Conservation (phyloP, 2,888 invertebrate genomes). For the Troides oblongomaculatus region DNA sequence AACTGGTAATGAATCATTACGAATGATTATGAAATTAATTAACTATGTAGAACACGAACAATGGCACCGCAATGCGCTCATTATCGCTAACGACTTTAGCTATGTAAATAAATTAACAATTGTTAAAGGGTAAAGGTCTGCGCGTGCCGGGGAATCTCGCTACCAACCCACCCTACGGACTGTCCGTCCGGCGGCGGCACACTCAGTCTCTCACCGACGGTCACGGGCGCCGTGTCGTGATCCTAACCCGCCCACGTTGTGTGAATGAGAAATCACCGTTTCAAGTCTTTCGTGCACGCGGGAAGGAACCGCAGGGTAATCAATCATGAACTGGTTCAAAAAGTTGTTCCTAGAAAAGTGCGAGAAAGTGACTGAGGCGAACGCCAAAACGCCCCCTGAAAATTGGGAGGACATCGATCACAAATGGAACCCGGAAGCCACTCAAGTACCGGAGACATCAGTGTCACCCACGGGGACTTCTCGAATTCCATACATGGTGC, state of each 20-base stretch:
- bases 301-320: slow-evolving; percentile 81
- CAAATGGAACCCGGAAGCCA: slow-evolving; percentile 4
- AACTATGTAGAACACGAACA: slow-evolving; percentile 56
- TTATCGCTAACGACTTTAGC: slow-evolving; percentile 62
- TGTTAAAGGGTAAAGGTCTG: slow-evolving; percentile 71
- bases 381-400: slow-evolving; percentile 34
- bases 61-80: slow-evolving; percentile 59
- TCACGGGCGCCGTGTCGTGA: slow-evolving; percentile 41
- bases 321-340: slow-evolving; percentile 83
- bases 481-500: slow-evolving; percentile 39
- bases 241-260: slow-evolving; percentile 39
- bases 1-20: slow-evolving; percentile 43
- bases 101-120: slow-evolving; percentile 69
- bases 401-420: slow-evolving; percentile 29
- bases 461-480: slow-evolving; percentile 12
- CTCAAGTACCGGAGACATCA: slow-evolving; percentile 28
- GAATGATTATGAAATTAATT: slow-evolving; percentile 60
- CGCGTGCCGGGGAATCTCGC: slow-evolving; percentile 57
- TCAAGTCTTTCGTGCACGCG: slow-evolving; percentile 82
- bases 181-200: not conserved
- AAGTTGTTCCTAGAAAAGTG: slow-evolving; percentile 80
- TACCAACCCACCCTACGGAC: not conserved
- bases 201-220: slow-evolving; percentile 49
- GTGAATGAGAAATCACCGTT: slow-evolving; percentile 82
- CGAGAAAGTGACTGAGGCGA: slow-evolving; percentile 64